Evolutionary conservation across 2,888 invertebrate genomes (phyloP).

Genomic region (Conchocele bisecta): DNA sequence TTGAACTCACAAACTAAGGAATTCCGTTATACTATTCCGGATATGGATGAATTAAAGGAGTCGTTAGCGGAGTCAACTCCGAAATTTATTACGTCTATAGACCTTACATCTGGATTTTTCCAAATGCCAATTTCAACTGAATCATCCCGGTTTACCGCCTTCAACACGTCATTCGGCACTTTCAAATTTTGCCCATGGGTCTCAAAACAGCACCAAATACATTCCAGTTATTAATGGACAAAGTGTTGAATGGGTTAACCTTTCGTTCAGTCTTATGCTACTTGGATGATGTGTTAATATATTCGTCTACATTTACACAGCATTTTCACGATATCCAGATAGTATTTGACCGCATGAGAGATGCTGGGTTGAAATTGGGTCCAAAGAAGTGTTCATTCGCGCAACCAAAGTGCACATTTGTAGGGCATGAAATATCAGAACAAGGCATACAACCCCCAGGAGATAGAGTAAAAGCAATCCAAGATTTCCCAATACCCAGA

Average conservation of each 20-base stretch:
- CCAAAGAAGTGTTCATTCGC: constrained; percentile 12
- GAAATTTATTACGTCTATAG: background rate
- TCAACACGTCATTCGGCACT: constrained; percentile 5
- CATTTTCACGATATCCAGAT: constrained; percentile 2
- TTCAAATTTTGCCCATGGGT: constrained; percentile 16
- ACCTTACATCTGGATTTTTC: background rate
- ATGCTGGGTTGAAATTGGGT: constrained; percentile 4
- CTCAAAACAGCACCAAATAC: background rate
- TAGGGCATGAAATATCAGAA: constrained; percentile 12
- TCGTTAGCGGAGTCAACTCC: background rate
- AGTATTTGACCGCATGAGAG: background rate
- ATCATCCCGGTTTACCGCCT: background rate
- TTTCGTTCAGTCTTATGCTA: constrained; percentile 14
- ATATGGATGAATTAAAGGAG: constrained; percentile 1
- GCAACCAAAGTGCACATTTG: background rate
- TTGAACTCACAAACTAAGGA: constrained; percentile 34
- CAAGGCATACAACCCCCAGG: background rate
- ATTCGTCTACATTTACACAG: constrained; percentile 14
- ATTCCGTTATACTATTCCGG: constrained; percentile 21
- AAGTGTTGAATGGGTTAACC: background rate
- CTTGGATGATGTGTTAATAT: constrained; percentile 12
- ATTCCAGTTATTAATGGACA: constrained; percentile 21
- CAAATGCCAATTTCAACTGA: constrained; percentile 1
- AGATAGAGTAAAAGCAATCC: background rate
- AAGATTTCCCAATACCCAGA: constrained; percentile 2